Evolutionary conservation across 2,888 invertebrate genomes (phyloP).

Genomic region (Pachydiplax longipennis): DNA sequence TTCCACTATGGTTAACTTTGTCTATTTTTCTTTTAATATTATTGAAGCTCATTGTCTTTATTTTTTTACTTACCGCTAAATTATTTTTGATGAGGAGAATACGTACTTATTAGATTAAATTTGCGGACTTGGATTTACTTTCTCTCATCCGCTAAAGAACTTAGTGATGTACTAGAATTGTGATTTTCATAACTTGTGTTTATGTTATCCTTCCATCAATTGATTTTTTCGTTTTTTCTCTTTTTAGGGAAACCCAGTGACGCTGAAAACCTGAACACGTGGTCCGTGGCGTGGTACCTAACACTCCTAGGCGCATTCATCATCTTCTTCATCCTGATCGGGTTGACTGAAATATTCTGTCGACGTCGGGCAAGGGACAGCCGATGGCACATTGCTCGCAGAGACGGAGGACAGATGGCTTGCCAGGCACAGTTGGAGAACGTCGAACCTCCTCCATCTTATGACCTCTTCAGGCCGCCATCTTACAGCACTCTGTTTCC

Average conservation of each 20-base stretch:
- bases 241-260: neutral
- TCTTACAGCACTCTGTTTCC: constrained; percentile 26
- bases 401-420: neutral
- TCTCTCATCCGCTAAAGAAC: no score
- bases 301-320: neutral
- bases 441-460: neutral
- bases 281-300: constrained; percentile 19
- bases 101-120: no score
- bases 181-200: no score
- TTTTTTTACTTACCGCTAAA: no score
- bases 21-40: no score
- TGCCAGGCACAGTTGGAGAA: neutral
- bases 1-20: no score
- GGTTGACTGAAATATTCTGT: neutral
- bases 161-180: no score
- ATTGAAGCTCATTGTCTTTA: no score
- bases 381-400: neutral
- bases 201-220: neutral
- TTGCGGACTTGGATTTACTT: no score
- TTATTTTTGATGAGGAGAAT: no score
- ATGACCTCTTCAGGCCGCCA: constrained; percentile 15
- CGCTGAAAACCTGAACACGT: neutral
- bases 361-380: neutral
- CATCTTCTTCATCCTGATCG: constrained; percentile 17
- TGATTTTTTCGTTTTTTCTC: neutral